phyloP scores from a whole-genome alignment of 1,140 invertebrate species.

The Temnothorax curvispinosus region DNA sequence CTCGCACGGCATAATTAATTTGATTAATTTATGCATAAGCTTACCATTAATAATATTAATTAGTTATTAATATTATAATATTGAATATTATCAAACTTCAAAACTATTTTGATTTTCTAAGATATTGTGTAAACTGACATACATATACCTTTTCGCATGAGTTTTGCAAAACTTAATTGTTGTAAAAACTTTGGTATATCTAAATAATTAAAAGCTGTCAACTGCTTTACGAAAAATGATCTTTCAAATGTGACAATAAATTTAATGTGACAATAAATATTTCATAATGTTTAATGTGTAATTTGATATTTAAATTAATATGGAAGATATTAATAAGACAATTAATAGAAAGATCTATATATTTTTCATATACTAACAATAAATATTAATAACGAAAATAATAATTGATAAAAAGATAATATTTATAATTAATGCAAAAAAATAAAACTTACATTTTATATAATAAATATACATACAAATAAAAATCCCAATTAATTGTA shows the following conservation, averaged over 20 bases:
- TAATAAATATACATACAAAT: background rate
- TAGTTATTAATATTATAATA: slow-evolving; percentile 3
- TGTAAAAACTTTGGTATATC: background rate
- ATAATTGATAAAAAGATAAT: background rate
- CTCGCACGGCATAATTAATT: background rate
- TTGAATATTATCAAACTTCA: background rate
- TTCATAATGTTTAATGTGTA: background rate
- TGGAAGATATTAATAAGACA: background rate
- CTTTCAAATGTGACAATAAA: background rate
- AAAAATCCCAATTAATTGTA: background rate
- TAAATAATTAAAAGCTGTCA: background rate
- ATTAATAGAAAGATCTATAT: background rate
- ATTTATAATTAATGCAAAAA: background rate
- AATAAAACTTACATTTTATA: background rate
- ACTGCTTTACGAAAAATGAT: background rate
- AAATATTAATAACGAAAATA: background rate
- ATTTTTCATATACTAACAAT: background rate
- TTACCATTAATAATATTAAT: slow-evolving; percentile 5
- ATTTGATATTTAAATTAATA: background rate
- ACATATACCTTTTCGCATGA: background rate
- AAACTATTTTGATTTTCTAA: background rate
- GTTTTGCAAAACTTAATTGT: background rate
- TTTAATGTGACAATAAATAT: background rate
- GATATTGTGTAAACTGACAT: background rate
- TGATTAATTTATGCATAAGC: background rate